Evolutionary conservation across 2,113 vertebrate genomes (phyloP), one percentile per base, ranked within the genome.

Genomic region (Cyanoramphus novaezelandiae): DNA sequence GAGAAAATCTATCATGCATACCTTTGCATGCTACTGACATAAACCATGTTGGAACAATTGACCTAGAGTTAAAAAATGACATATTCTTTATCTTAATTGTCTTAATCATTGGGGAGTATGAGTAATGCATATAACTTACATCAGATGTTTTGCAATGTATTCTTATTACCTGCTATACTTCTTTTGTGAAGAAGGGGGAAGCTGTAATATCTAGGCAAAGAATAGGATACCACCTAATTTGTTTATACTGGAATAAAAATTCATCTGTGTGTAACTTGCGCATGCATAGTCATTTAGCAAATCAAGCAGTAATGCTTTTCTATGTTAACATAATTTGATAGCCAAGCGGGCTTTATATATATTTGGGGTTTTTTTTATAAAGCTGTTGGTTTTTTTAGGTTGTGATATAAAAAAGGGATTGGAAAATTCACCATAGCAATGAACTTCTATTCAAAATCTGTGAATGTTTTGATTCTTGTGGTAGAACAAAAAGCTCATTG

Each of bases 11-110:
- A 6, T 70, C 13, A 4, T 53, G 27, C 35, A 50, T 84, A 65
- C 52, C 23, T 88, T 80, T 24, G 15, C 49, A 87, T 77, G 39
- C 49, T 74, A n/a, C 49, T 88, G 72, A 74, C 59, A 67, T 41
- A 77, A 95, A 62, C 31, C 64, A 70, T n/a, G 11, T 46, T 39
- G 57, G 13, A 88, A 83, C 59, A 72, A 44, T 64, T 90, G 90
- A 70, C 76, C 41, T 93, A 33, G 17, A 76, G 59, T 76, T 94
- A 62, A 82, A 93, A 93, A 80, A 44, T 79, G 53, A 29, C 49
- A 6, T 70, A 35, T 87, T 89, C 59, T 87, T 78, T 88, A 69
- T 90, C 63, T 72, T 88, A 75, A 75, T 96, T 93, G 39, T 85
- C 24, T 88, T 85, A 84, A 63, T 85, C 67, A 59, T 19, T 13